A percentile compares a stretch with the other conserved stretches of the same genome.
phyloP scores from a whole-genome alignment of 2,113 vertebrate genomes.

The Lophochroa leadbeateri region DNA sequence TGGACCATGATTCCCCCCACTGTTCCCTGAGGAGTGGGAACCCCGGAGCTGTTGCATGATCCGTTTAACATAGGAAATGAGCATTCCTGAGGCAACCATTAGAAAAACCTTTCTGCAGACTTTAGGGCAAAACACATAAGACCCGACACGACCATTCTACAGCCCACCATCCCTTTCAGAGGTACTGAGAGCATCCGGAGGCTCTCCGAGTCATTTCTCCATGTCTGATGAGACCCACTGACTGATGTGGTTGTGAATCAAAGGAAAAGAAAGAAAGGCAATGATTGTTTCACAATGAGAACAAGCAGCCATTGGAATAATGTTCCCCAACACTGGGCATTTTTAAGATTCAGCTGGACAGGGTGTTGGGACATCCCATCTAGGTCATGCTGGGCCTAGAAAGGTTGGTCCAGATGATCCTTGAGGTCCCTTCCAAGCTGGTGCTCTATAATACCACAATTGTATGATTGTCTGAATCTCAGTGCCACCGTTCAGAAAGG shows the following conservation, averaged over 20 bases:
- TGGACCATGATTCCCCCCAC: background rate
- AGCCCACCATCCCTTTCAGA: background rate
- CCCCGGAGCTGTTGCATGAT: background rate
- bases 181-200: background rate
- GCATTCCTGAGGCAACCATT: background rate
- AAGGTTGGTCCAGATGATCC: background rate
- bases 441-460: background rate
- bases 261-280: background rate
- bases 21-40: background rate
- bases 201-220: background rate
- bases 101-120: background rate
- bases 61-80: background rate
- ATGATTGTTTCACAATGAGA: background rate
- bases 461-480: background rate
- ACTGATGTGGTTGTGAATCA: background rate
- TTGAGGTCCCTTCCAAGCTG: background rate
- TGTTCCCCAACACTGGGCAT: background rate
- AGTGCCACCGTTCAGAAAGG: background rate
- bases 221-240: background rate
- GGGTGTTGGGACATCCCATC: background rate
- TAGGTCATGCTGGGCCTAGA: background rate
- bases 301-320: background rate
- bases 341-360: background rate
- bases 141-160: accelerated
- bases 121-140: background rate